A percentile compares a stretch with the other conserved stretches of the same genome.
Evolutionary conservation across 1,140 invertebrate species (phyloP).

Genomic region (Lucilia sericata): DNA sequence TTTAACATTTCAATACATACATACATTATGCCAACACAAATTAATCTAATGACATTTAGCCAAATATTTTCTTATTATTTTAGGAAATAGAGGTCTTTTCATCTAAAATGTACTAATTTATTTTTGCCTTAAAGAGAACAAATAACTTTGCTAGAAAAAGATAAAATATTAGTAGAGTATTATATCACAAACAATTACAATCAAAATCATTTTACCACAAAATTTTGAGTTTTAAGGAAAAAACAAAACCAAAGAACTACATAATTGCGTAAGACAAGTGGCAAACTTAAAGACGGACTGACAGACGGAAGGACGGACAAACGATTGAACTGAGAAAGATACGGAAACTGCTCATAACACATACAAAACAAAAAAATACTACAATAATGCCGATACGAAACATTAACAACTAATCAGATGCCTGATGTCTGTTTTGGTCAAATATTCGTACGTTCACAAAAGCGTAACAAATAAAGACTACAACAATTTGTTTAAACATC

Average conservation of each 20-base stretch:
- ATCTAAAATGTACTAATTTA: too few species aligned
- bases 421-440: neutral
- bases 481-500: conserved; percentile 29
- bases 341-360: neutral
- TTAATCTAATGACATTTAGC: too few species aligned
- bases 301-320: neutral
- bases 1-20: too few species aligned
- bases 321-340: neutral
- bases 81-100: too few species aligned
- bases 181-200: conserved; percentile 11
- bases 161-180: neutral
- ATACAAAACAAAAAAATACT: neutral
- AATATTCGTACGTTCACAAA: neutral
- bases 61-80: too few species aligned
- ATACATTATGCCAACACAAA: too few species aligned
- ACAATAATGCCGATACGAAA: neutral
- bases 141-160: too few species aligned
- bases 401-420: conserved; percentile 27
- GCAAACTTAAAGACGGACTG: neutral
- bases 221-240: neutral
- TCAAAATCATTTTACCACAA: conserved; percentile 16
- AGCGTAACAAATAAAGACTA: neutral
- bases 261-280: conserved; percentile 26
- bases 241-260: neutral
- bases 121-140: too few species aligned